Conservation (phyloP, 2,113 vertebrate species). For the Oophaga pumilio region DNA sequence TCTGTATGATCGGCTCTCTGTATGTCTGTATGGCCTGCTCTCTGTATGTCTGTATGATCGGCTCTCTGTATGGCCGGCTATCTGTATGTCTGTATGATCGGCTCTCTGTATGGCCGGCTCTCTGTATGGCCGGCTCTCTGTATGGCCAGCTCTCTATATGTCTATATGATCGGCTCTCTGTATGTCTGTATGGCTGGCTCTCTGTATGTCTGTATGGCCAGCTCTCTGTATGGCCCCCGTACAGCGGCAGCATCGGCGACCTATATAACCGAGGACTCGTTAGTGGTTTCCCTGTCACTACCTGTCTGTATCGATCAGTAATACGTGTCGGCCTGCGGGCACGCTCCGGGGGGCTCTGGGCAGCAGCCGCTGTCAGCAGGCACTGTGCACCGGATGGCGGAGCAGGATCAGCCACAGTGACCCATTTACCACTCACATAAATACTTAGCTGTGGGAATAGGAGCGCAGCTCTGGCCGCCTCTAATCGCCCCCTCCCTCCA, state of each 20-base stretch:
- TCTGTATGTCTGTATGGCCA: too few species aligned
- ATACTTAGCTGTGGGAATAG: not conserved
- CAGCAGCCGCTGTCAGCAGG: not conserved
- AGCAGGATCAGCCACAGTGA: not conserved
- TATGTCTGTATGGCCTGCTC: too few species aligned
- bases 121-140: too few species aligned
- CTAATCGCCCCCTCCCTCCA: not conserved
- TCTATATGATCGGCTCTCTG: too few species aligned
- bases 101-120: too few species aligned
- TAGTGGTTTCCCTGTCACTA: conserved; percentile 11
- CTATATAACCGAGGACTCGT: not conserved
- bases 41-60: too few species aligned
- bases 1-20: too few species aligned
- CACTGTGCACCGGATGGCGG: not conserved
- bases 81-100: too few species aligned
- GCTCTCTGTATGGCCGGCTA: too few species aligned
- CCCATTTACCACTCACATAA: conserved; percentile 19
- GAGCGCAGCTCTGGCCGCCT: not conserved
- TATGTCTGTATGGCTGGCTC: too few species aligned
- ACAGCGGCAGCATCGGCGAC: not conserved
- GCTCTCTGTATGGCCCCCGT: too few species aligned
- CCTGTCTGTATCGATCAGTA: conserved; percentile 22
- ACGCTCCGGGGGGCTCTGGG: not conserved
- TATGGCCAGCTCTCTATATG: too few species aligned
- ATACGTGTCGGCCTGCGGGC: conserved; percentile 4